These are phyloP conservation scores for Centropyge bicolor DNA, from an alignment of 2,797 vertebrate genomes.

Conservation along the genomic window DNA sequence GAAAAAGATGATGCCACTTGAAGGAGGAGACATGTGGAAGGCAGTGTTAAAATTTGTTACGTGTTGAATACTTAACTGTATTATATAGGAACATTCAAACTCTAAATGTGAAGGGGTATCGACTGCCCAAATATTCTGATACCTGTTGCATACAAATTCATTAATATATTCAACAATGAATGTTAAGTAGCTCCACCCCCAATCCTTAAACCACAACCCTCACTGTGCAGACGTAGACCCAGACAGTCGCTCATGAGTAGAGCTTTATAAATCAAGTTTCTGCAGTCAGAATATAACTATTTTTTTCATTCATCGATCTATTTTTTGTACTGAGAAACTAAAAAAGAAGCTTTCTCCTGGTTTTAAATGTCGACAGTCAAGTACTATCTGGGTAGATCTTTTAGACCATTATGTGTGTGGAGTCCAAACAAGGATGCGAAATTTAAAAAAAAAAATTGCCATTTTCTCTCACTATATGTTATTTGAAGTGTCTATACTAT, in stretches of 20 bases:
- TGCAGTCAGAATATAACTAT: slow-evolving; percentile 65
- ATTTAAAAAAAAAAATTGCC: slow-evolving; percentile 50
- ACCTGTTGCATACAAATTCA: slow-evolving; percentile 65
- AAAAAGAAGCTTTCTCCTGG: slow-evolving; percentile 54
- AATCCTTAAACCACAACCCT: slow-evolving; percentile 88
- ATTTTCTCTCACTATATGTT: slow-evolving; percentile 62
- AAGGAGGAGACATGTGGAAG: slow-evolving; percentile 70
- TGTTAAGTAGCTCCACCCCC: slow-evolving; percentile 75
- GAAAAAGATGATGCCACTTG: slow-evolving; percentile 89
- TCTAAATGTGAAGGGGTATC: slow-evolving; percentile 82
- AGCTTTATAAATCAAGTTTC: slow-evolving; percentile 69
- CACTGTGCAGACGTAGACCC: slow-evolving; percentile 86
- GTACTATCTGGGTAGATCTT: slow-evolving; percentile 60
- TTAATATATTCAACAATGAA: slow-evolving; percentile 77
- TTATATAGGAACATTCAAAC: slow-evolving; percentile 80
- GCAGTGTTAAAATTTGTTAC: slow-evolving; percentile 76
- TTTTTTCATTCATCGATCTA: slow-evolving; percentile 78
- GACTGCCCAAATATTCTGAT: slow-evolving; percentile 77
- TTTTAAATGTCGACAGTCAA: slow-evolving; percentile 64
- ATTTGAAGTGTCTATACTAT: slow-evolving; percentile 53
- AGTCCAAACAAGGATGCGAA: slow-evolving; percentile 25
- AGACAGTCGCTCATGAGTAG: slow-evolving; percentile 74
- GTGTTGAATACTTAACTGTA: slow-evolving; percentile 74
- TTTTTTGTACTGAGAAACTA: slow-evolving; percentile 75
- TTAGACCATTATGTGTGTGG: slow-evolving; percentile 56